Evolutionary conservation across 2,888 invertebrate species (phyloP), one percentile per base, ranked within the genome.

Genomic region (Parelbella ahira): DNA sequence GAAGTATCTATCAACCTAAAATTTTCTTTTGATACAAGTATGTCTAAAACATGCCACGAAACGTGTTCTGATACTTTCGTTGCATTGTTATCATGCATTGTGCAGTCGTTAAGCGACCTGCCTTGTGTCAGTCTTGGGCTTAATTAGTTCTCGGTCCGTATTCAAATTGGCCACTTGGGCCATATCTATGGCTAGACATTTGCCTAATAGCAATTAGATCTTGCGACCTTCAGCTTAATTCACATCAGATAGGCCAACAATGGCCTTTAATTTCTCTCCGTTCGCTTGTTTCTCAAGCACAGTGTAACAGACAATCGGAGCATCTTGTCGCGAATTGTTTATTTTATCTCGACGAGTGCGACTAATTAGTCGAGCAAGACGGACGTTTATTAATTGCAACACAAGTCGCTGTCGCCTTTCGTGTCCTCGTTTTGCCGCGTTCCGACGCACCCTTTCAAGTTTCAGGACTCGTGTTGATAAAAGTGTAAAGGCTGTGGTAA

Each of bases 371-470:
- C 76, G 73, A 60, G 58, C 68, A 62, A 66, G 68, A 69, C 73
- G 59, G 84, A 84, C 83, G 56, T 82, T 74, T 83, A 84, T 83
- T 83, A 84, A 86, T 86, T 79, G 81, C 78, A 64, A 81, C 82
- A 78, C 74, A 66, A 73, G 77, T 78, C 67, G 53, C 66, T 69
- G 79, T 74, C 72, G 63, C 44, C 50, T 58, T 60, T 62, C 60
- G 57, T 57, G 61, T 64, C 51, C 51, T 51, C 54, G 58, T 68
- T 70, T 68, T 71, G 60, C 60, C 50, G 53, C 58, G 53, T 57
- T 56, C 60, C 58, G 60, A 69, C 70, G 68, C 76, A 61, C 64
- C 60, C 68, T 77, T 78, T 74, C 73, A 74, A 71, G 76, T 60
- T 54, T 45, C 46, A 49, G 58, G 46, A 49, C 50, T 37, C 47